Percentiles rank a stretch among this genome's conserved stretches.
Evolutionary conservation across 2,888 invertebrate genomes (phyloP).

Genomic region (Pollenia amentaria): DNA sequence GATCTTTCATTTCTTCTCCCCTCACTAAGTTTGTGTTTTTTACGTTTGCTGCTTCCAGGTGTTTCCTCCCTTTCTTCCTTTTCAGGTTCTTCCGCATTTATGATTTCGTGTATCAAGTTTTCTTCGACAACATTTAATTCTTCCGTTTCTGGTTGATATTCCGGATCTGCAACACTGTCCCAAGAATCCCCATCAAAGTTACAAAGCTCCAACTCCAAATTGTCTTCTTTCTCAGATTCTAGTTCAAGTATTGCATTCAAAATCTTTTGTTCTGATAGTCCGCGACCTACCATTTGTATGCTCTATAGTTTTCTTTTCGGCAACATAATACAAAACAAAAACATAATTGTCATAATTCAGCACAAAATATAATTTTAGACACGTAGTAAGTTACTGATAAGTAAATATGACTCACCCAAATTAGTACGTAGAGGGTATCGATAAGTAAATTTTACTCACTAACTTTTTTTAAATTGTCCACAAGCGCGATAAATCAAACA

Average conservation of each 20-base stretch:
- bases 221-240: slow-evolving; percentile 18
- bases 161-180: no score
- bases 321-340: no score
- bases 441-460: slow-evolving; percentile 1
- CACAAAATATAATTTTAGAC: no score
- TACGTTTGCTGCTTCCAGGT: slow-evolving; percentile 27
- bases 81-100: slow-evolving; percentile 15
- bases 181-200: no score
- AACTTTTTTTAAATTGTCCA: slow-evolving; percentile 23
- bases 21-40: no score
- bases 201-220: slow-evolving; percentile 23
- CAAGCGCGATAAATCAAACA: slow-evolving; percentile 18
- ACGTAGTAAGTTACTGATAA: slow-evolving; percentile 2
- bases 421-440: no score
- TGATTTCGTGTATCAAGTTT: slow-evolving; percentile 18
- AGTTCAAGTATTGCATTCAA: slow-evolving; percentile 32
- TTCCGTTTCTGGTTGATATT: slow-evolving; percentile 21
- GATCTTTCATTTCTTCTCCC: no score
- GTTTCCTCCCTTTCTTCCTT: no score
- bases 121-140: slow-evolving; percentile 22
- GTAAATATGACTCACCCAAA: no score
- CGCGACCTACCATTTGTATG: no score
- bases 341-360: no score
- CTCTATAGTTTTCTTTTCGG: no score
- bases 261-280: slow-evolving; percentile 25